Evolutionary conservation across 1,140 invertebrate genomes (phyloP), one percentile per base, ranked within the genome.

Genomic region (Polypedilum vanderplanki): DNA sequence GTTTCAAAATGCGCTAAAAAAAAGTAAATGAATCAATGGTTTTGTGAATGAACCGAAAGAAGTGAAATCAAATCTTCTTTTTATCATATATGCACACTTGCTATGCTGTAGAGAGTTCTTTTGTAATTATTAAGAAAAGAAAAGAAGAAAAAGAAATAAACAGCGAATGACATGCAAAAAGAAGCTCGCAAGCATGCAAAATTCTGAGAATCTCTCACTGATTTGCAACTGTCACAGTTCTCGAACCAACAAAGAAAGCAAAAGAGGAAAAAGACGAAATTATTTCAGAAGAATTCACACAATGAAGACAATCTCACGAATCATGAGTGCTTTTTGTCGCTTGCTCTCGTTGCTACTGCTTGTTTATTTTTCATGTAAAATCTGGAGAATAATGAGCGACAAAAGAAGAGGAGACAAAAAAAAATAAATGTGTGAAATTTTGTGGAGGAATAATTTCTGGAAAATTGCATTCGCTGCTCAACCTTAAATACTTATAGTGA

Each of bases 121-220:
- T 70, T 8, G 20, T 9, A 22, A 18, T 18, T 18, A 18, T 70
- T 10, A 22, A 70, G 65, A n/a, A 22, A 70, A 10, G 17, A n/a
- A 70, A 18, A 17, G n/a, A n/a, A 7, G 7, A 67, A 67, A 67
- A 67, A 67, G 17, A 67, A 67, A 7, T 20, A 67, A 67, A 70
- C n/a, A 70, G 17, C 17, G 20, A 70, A 70, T 18, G 20, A 20
- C 17, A 20, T 70, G 65, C 65, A 70, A 70, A 70, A 70, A 70
- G 20, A 70, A 70, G 20, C 20, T 70, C 65, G 20, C 65, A 22
- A 70, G 65, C 65, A 70, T 70, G 65, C 65, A 70, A 70, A 70
- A 70, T 70, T 70, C 65, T 70, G 65, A 70, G 65, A 70, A 70
- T 70, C 65, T 70, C 18, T 70, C 65, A 20, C 65, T 70, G 65